phyloP scores from a whole-genome alignment of 92 coral and sea anemone species.

The Palythoa grandiflora region DNA sequence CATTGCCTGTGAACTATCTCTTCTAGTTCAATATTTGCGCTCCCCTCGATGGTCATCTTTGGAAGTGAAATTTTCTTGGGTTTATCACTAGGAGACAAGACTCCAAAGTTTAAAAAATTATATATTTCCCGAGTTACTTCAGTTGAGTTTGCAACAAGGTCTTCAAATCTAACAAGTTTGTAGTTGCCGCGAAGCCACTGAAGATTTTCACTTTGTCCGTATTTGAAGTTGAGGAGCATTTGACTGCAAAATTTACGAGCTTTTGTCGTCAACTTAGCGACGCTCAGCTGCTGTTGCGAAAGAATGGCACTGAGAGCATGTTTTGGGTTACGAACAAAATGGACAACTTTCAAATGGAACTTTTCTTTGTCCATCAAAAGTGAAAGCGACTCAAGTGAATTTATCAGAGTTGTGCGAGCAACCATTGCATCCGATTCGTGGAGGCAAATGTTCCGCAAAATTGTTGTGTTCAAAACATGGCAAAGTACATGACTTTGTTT shows the following conservation, averaged over 20 bases:
- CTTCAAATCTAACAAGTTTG: constrained; percentile 40
- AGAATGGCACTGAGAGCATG: constrained; percentile 12
- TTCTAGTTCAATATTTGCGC: not conserved
- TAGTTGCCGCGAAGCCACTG: constrained; percentile 45
- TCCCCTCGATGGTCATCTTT: not conserved
- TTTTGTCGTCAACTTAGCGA: constrained; percentile 3
- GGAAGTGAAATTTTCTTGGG: not conserved
- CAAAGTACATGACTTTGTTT: not conserved
- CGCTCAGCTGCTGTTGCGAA: constrained; percentile 9
- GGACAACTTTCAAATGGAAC: constrained; percentile 42
- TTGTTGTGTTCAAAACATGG: constrained; percentile 2
- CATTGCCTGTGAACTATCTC: constrained; percentile 7
- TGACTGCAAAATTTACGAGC: constrained; percentile 39
- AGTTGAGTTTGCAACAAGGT: constrained; percentile 9
- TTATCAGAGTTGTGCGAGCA: constrained; percentile 49
- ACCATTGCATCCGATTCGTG: constrained; percentile 28
- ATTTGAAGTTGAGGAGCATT: constrained; percentile 32
- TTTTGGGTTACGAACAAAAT: constrained; percentile 70
- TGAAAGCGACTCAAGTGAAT: constrained; percentile 56
- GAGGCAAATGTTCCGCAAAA: constrained; percentile 22
- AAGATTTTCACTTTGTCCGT: constrained; percentile 7
- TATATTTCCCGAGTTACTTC: constrained; percentile 16
- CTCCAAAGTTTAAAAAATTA: not conserved
- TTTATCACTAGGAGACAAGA: not conserved
- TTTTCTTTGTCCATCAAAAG: constrained; percentile 37